Base-by-base conservation (phyloP, 2,888 invertebrate genomes). In the Leuctra nigra region DNA sequence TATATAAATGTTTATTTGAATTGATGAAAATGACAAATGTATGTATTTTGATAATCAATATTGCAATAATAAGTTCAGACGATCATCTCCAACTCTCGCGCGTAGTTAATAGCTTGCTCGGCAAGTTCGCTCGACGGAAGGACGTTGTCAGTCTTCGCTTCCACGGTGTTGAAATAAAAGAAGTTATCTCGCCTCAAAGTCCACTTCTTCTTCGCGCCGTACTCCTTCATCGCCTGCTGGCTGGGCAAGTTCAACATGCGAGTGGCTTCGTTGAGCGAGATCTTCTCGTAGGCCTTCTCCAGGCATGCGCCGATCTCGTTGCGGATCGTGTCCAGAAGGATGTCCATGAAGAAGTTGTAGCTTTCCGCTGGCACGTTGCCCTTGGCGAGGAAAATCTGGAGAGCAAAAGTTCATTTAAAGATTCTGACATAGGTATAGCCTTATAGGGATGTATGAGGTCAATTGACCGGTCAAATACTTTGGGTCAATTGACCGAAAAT, bases 1-100 rank as follows among this genome's bases (percentile, higher is more conserved):
- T n/a, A n/a, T n/a, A n/a, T n/a, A n/a, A n/a, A n/a, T n/a, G n/a
- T n/a, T n/a, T n/a, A n/a, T n/a, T n/a, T n/a, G n/a, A n/a, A n/a
- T n/a, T n/a, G n/a, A n/a, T n/a, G n/a, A n/a, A n/a, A n/a, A n/a
- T n/a, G n/a, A n/a, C n/a, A n/a, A n/a, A n/a, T n/a, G n/a, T n/a
- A n/a, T n/a, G n/a, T n/a, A n/a, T n/a, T n/a, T n/a, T n/a, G n/a
- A n/a, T n/a, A n/a, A n/a, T n/a, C n/a, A n/a, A n/a, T n/a, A n/a
- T n/a, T n/a, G n/a, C n/a, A n/a, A n/a, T n/a, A n/a, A n/a, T n/a
- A n/a, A n/a, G n/a, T 29, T 81, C 87, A 98, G 60, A 99, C 97
- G 77, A 99, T 99, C 95, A 96, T 98, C 77, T 99, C 98, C 64
- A 99, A 80, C 77, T 99, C 97, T 68, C 90, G 84, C 2, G 98